Evolutionary conservation across 2,797 vertebrate genomes (phyloP).

Genomic region (Myotis pilosus): DNA sequence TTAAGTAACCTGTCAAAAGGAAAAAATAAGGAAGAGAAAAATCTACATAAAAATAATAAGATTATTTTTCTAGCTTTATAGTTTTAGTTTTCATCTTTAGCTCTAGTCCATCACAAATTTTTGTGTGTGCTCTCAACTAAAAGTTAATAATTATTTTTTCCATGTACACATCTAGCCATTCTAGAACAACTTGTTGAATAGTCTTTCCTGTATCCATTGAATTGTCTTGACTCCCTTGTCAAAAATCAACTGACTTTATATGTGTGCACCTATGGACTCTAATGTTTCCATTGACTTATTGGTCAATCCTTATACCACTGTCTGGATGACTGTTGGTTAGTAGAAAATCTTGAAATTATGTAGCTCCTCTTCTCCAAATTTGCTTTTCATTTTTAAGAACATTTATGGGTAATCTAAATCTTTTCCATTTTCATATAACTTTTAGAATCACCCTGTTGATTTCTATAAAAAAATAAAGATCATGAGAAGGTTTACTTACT

Average conservation of each 20-base stretch:
- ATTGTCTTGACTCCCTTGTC: not conserved
- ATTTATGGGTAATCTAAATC: not conserved
- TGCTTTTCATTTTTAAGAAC: not conserved
- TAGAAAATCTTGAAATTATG: not conserved
- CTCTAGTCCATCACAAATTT: not conserved
- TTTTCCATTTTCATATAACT: not conserved
- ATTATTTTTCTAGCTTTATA: not conserved
- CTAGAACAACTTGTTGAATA: conserved; percentile 4
- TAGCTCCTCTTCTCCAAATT: not conserved
- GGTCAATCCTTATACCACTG: not conserved
- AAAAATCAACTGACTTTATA: not conserved
- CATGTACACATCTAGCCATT: not conserved
- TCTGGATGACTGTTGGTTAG: not conserved
- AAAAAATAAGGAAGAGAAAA: not conserved
- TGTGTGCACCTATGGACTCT: not conserved
- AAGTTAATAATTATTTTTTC: not conserved
- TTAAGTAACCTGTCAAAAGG: not conserved
- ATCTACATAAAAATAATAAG: not conserved
- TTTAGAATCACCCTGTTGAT: not conserved
- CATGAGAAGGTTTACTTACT: not conserved
- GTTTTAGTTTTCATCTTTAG: not conserved
- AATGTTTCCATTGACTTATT: not conserved
- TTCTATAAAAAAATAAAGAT: not conserved
- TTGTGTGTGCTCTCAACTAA: not conserved
- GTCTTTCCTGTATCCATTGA: not conserved